Base-by-base conservation (phyloP, 2,797 vertebrate species). In the Sciurus carolinensis region DNA sequence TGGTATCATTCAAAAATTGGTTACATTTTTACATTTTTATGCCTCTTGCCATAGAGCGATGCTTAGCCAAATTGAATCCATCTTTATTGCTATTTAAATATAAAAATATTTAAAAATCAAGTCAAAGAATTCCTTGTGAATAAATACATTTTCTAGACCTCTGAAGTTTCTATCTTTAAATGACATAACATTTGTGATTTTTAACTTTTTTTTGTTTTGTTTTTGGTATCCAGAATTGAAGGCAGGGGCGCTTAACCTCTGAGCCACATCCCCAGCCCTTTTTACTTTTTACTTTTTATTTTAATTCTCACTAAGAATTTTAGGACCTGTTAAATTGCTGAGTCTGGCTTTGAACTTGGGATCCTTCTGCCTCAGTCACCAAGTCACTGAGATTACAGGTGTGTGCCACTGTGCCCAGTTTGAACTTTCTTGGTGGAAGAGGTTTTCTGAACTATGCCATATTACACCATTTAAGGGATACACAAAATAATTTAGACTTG, bases 31-130 rank as follows among this genome's bases (percentile, higher is more conserved):
- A 36, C 22, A 66, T 82, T 79, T 91, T 86, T 73, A 54, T 82
- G 20, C 20, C 64, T 76, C 24, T 10, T 82, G 28, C 59, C 36
- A 39, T 77, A 80, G 18, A 86, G 12, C 30, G 86, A 7, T 79
- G n/a, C 62, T 77, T 18, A 22, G 28, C 26, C 52, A 96, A 84
- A 88, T 86, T 95, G 72, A 81, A 77, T 73, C 50, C 47, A 67
- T 88, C 22, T 93, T 97, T 87, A 72, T 3, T 77, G 15, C 52
- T 93, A n/a, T 72, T 95, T 50, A 85, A 83, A 95, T 90, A 62
- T 71, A 80, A 81, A 73, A 69, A 36, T 28, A 69, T 11, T 22
- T 76, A 47, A 47, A 77, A 64, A 36, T 88, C 11, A 69, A 47
- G 6, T 69, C n/a, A 77, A 4, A 81, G 47, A 77, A 75, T 75